Base-by-base conservation (phyloP, 2,888 invertebrate genomes). In the Muschampia plurimacula region DNA sequence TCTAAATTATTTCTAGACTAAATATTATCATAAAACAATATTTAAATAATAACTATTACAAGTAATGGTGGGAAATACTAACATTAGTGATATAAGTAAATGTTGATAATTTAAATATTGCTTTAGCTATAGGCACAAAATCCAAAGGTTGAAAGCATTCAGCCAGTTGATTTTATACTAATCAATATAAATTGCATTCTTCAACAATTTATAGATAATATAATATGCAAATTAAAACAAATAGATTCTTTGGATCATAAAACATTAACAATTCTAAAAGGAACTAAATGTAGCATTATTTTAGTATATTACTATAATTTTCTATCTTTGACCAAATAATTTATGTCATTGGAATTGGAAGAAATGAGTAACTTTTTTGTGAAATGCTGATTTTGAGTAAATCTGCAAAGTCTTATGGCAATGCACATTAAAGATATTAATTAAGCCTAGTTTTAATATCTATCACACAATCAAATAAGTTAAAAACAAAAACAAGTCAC, bases 171-270 rank as follows among this genome's bases (percentile, higher is more conserved):
- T 84, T 88, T 88, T 85, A 88, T 87, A 86, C 84, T 88, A 86
- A 87, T 84, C 80, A 81, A 84, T 86, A 89, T 86, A 87, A 88
- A 89, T 89, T 90, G 89, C 84, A 81, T 72, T 52, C 73, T 74
- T 82, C 77, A 87, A 89, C 87, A 89, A 90, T 91, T 90, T 83
- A 90, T 86, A 88, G 83, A 89, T 88, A 89, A 89, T 89, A 91
- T 87, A 88, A 77, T 78, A 84, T 81, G 82, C 80, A 83, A 76
- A 76, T 76, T 79, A 84, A 85, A 83, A 87, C 82, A 84, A 85
- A 82, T 84, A 84, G 83, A 93, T 90, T 93, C 93, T 94, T 94
- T 94, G 94, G 93, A 94, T 91, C 92, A 89, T 87, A 92, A 90
- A 88, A 91, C 79, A 91, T 92, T 91, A 89, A 22, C 22, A 22